Conservation (phyloP, 2,888 invertebrate genomes). For the Peribatodes rhomboidaria region DNA sequence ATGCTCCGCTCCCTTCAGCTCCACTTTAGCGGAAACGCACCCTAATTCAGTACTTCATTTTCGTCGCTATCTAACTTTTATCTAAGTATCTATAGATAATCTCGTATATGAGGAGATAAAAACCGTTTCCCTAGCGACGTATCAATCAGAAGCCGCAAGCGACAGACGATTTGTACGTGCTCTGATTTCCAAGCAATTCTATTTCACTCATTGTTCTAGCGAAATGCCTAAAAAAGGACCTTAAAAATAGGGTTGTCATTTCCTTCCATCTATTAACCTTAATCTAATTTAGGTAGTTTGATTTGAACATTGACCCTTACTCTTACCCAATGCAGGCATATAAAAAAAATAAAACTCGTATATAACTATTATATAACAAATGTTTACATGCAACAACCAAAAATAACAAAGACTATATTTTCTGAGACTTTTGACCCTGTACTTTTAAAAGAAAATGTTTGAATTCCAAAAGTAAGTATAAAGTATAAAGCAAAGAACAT, state of each 20-base stretch:
- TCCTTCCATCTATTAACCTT: neutral
- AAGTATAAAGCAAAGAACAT: no score
- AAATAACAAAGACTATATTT: no score
- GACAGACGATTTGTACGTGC: constrained; percentile 43
- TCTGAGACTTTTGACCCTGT: no score
- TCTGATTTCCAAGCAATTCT: constrained; percentile 35
- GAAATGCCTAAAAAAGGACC: constrained; percentile 14
- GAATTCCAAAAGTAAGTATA: no score
- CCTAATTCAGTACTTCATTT: neutral
- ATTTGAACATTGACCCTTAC: neutral
- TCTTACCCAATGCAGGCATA: neutral
- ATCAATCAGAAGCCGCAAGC: constrained; percentile 44
- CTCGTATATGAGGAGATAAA: constrained; percentile 6
- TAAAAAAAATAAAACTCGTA: no score
- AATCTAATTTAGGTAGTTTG: neutral
- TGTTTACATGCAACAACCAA: no score
- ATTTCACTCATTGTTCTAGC: constrained; percentile 18
- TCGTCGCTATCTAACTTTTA: neutral
- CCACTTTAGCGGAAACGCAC: no score
- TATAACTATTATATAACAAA: no score
- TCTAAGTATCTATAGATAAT: neutral
- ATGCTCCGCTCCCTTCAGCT: no score
- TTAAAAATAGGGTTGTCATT: constrained; percentile 24
- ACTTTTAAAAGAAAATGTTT: no score
- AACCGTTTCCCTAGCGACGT: constrained; percentile 35